Base-by-base conservation (phyloP, 2,888 invertebrate genomes). In the Brassicogethes aeneus region DNA sequence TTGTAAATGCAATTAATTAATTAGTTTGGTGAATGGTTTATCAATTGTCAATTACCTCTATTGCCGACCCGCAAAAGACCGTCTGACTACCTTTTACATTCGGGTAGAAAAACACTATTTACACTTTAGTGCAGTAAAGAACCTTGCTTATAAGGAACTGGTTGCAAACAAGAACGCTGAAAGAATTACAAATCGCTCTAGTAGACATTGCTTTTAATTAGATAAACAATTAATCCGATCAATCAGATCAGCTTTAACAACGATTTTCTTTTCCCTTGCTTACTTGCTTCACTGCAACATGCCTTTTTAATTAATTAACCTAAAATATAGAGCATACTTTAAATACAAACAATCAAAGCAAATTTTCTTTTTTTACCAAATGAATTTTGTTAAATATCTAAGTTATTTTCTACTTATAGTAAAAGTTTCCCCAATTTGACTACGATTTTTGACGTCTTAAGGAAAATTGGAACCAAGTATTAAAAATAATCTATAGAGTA, bases 1-100 rank as follows among this genome's bases (percentile, higher is more conserved):
- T 56, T 53, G 56, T 52, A 52, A 48, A 52, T 51, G 55, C 55
- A 61, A 62, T 61, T 66, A 66, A 66, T 64, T 65, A 66, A 65
- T 66, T 66, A 66, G 62, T 57, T 61, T 61, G 60, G 59, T 54
- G 56, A 57, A 57, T 56, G 60, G 55, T 57, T 62, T 62, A 61
- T 64, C 64, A 65, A 64, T 64, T 61, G 61, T 55, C 63, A 58
- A 65, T 66, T 65, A 63, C 58, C 55, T 61, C 57, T 60, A 54
- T 56, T 53, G 56, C 55, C 54, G 51, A 51, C 47, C 52, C 50
- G 52, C 53, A 50, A 49, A 37, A 50, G 52, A 48, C 51, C 47
- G 52, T 43, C 48, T 43, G 53, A 50, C 56, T 56, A 43, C 62
- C 62, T 60, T 63, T 54, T 62, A 61, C 54, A 63, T 59, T 55